phyloP scores from a whole-genome alignment of 1,140 invertebrate species.

The Pachypsylla venusta region DNA sequence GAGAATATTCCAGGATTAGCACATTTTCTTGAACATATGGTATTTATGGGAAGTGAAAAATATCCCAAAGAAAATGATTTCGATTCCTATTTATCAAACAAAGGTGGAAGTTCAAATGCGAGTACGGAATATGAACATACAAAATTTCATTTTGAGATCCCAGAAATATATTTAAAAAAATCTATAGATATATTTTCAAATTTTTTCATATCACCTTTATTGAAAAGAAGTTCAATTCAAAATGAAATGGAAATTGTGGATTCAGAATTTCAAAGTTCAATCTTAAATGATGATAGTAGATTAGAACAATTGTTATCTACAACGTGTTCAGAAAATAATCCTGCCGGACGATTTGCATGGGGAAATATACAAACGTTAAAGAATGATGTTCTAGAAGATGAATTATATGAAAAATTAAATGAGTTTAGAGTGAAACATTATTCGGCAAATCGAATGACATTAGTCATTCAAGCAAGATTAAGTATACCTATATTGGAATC shows the following conservation, averaged over 20 bases:
- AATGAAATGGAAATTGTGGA: conserved; percentile 84
- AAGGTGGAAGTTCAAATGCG: conserved; percentile 37
- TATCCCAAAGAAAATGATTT: conserved; percentile 40
- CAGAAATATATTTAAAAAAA: conserved; percentile 53
- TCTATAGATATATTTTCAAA: conserved; percentile 77
- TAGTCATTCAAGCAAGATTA: conserved; percentile 65
- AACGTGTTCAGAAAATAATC: conserved; percentile 37
- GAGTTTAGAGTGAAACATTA: conserved; percentile 71
- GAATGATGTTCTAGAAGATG: conserved; percentile 46
- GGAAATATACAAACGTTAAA: conserved; percentile 66
- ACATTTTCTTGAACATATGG: conserved; percentile 92
- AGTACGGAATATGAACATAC: conserved; percentile 62
- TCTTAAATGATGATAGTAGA: conserved; percentile 47
- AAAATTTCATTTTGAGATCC: conserved; percentile 74
- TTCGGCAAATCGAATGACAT: conserved; percentile 74
- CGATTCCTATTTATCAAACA: conserved; percentile 33
- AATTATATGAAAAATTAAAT: conserved; percentile 47
- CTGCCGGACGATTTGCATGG: conserved; percentile 67
- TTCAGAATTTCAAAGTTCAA: conserved; percentile 68
- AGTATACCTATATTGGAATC: conserved; percentile 55
- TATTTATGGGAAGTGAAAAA: conserved; percentile 53
- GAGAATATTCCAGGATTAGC: conserved; percentile 67
- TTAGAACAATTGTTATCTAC: conserved; percentile 46
- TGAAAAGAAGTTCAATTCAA: conserved; percentile 70
- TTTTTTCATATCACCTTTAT: conserved; percentile 75